Conservation (phyloP, 2,888 invertebrate genomes). For the Serripes groenlandicus region DNA sequence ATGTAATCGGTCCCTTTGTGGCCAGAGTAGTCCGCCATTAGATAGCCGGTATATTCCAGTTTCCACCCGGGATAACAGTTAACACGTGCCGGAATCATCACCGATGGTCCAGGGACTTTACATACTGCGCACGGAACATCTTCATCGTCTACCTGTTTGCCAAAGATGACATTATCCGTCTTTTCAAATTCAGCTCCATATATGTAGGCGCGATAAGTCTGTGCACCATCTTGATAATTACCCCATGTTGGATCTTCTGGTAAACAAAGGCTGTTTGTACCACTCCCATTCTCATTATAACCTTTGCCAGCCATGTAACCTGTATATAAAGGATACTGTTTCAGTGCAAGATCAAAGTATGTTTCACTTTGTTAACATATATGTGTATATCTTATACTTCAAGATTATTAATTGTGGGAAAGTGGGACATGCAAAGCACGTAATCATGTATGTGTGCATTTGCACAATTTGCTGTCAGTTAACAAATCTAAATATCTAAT, state of each 20-base stretch:
- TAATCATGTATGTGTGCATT: too few species aligned
- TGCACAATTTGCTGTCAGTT: too few species aligned
- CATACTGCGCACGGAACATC: constrained; percentile 20
- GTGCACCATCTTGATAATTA: neutral
- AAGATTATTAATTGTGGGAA: too few species aligned
- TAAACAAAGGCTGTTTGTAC: constrained; percentile 13
- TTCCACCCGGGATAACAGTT: constrained; percentile 1
- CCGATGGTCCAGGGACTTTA: neutral
- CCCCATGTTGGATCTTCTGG: constrained; percentile 10
- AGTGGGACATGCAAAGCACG: too few species aligned
- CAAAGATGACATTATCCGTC: neutral
- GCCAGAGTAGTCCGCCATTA: neutral
- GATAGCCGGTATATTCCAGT: constrained; percentile 6
- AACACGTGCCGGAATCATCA: neutral
- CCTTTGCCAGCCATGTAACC: constrained; percentile 8
- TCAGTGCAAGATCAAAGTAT: too few species aligned
- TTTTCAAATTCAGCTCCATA: constrained; percentile 3
- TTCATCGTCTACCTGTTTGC: neutral
- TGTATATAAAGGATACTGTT: too few species aligned
- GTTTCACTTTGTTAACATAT: too few species aligned
- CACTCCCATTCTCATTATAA: neutral
- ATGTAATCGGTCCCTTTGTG: neutral
- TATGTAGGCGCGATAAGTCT: neutral
- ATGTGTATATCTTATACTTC: too few species aligned
- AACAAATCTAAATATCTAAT: too few species aligned